A percentile compares a stretch with the other conserved stretches of the same genome.
Conservation (phyloP, 2,888 invertebrate genomes). For the Theodoxus fluviatilis region DNA sequence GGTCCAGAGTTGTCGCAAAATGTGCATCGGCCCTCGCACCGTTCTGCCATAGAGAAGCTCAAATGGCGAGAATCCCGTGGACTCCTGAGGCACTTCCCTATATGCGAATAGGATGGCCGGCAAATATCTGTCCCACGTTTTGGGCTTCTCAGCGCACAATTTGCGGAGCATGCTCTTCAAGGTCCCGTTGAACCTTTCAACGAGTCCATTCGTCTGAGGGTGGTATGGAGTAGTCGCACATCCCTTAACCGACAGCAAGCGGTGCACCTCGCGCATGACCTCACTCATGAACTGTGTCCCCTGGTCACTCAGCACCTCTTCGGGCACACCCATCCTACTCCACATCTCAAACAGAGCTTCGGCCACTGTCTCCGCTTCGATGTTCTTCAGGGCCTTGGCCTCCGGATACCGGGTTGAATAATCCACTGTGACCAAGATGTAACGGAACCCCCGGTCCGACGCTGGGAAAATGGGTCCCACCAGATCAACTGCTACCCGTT, state of each 20-base stretch:
- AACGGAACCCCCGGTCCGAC: conserved; percentile 25
- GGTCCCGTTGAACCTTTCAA: conserved; percentile 3
- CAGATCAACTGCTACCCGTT: no score
- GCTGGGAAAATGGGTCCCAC: conserved; percentile 28
- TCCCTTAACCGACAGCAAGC: background rate
- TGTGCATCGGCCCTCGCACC: conserved; percentile 30
- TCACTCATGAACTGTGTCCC: background rate
- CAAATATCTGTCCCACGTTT: conserved; percentile 38
- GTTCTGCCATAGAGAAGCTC: conserved; percentile 30
- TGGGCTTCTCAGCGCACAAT: conserved; percentile 31
- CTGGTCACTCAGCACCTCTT: conserved; percentile 33
- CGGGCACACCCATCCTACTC: conserved; percentile 27
- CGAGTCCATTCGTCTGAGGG: conserved; percentile 6
- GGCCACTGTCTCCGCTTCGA: conserved; percentile 21
- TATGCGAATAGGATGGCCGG: conserved; percentile 32
- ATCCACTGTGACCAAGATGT: conserved; percentile 27
- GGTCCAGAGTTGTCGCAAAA: conserved; percentile 25
- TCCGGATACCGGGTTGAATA: no score
- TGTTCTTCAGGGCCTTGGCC: no score
- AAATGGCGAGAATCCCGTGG: conserved; percentile 30
- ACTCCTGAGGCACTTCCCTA: conserved; percentile 30
- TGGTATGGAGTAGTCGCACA: conserved; percentile 1
- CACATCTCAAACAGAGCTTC: conserved; percentile 30
- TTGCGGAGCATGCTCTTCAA: conserved; percentile 33
- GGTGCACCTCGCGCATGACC: conserved; percentile 25